Evolutionary conservation across 2,888 invertebrate species (phyloP), one percentile per base, ranked within the genome.

Genomic region (Netelia virgata): DNA sequence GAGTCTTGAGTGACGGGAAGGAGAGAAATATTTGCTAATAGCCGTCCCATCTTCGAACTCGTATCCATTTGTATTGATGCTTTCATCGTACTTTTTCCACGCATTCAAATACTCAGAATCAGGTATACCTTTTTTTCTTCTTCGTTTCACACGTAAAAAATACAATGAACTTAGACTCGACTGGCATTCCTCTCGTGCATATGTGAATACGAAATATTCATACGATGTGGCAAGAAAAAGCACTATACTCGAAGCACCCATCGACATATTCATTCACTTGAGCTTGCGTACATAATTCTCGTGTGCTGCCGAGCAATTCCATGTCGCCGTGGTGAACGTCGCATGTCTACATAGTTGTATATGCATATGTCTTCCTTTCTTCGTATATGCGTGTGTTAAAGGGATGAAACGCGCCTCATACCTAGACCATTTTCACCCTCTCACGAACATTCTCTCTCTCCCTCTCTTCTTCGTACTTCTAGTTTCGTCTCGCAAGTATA

Each of bases 251-350:
- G 43, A 28, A 55, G 43, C 43, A 66, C 68, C 59, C 68, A 77
- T 77, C 59, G 76, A 77, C 47, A 59, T 77, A 69, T 59, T 77
- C 76, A 59, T 77, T 68, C 68, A 50, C 70, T 55, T 14, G 23
- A 75, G 53, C 63, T 57, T 57, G 28, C 23, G 64, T 47, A 47
- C 14, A 64, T 75, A 47, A 75, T 70, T 64, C 75, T 28, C 43
- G 43, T n/a, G 74, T 53, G 64, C 64, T 70, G 69, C 53, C 47
- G 41, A 43, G 47, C 63, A 66, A 66, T 76, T 53, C 50, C 66
- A 83, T 64, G 64, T 69, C 41, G 18, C 18, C 20, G n/a, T 23
- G 28, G 47, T 10, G 69, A 36, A 57, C 63, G 63, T 75, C 57
- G 14, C 11, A 14, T 57, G 18, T 57, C 20, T 57, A 36, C 53